Evolutionary conservation across 2,797 vertebrate species (phyloP).

Genomic region (Diceros bicornis): DNA sequence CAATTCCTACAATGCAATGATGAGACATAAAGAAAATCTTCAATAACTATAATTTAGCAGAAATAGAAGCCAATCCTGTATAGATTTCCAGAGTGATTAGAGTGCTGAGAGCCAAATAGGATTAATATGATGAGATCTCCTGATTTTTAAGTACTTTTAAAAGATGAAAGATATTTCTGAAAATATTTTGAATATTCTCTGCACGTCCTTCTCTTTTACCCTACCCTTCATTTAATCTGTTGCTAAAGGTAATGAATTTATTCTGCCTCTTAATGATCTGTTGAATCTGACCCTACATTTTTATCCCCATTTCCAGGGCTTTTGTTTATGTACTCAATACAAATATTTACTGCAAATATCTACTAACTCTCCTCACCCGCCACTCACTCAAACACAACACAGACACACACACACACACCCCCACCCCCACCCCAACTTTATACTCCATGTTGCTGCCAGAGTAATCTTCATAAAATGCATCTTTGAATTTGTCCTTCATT

Average conservation of each 20-base stretch:
- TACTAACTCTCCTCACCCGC: not conserved
- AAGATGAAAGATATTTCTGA: not conserved
- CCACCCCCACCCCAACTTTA: no score
- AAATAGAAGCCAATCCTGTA: not conserved
- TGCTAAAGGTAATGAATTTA: not conserved
- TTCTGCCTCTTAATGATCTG: constrained; percentile 16
- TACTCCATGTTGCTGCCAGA: not conserved
- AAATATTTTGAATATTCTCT: not conserved
- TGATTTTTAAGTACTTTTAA: constrained; percentile 48
- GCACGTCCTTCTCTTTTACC: not conserved
- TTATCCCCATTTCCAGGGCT: not conserved
- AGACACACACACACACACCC: no score
- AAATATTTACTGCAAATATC: not conserved
- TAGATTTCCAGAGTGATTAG: not conserved
- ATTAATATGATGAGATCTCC: not conserved
- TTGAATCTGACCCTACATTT: not conserved
- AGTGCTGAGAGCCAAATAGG: not conserved
- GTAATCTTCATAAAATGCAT: not conserved
- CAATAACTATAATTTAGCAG: not conserved
- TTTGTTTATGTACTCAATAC: not conserved
- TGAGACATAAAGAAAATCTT: not conserved
- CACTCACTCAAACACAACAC: not conserved
- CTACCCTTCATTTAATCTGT: not conserved
- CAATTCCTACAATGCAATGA: not conserved
- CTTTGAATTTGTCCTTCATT: not conserved